These are phyloP conservation scores for Acanthurus tractus DNA, from an alignment of 2,797 vertebrate species.

Conservation along the genomic window DNA sequence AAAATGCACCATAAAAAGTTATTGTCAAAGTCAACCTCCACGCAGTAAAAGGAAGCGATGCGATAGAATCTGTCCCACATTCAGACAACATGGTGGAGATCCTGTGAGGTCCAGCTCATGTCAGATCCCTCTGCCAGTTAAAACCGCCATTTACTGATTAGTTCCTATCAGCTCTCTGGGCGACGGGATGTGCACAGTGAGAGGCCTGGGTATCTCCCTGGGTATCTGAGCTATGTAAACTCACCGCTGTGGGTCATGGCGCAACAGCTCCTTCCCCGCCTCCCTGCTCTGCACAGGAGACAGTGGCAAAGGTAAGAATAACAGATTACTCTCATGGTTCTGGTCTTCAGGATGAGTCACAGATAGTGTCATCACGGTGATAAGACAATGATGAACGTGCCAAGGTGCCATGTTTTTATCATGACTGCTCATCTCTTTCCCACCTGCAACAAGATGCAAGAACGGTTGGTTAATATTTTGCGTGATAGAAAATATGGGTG, in stretches of 20 bases:
- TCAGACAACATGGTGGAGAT: slow-evolving; percentile 63
- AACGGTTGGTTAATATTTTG: slow-evolving; percentile 29
- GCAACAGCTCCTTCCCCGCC: slow-evolving; percentile 42
- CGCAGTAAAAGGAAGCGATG: slow-evolving; percentile 38
- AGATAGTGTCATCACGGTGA: slow-evolving; percentile 53
- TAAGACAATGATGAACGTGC: slow-evolving; percentile 43
- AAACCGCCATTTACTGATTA: slow-evolving; percentile 78
- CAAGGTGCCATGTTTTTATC: slow-evolving; percentile 51
- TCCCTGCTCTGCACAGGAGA: slow-evolving; percentile 32
- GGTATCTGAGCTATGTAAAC: slow-evolving; percentile 87
- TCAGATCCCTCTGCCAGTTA: slow-evolving; percentile 73
- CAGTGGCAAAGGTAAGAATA: slow-evolving; percentile 40
- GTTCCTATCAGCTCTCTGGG: slow-evolving; percentile 74
- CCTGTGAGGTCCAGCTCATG: slow-evolving; percentile 81
- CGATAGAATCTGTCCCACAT: slow-evolving; percentile 75
- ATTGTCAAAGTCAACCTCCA: slow-evolving; percentile 18
- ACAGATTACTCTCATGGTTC: slow-evolving; percentile 41
- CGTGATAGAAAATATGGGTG: slow-evolving; percentile 21
- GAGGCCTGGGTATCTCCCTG: slow-evolving; percentile 69
- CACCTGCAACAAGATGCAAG: slow-evolving; percentile 34
- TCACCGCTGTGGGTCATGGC: slow-evolving; percentile 77
- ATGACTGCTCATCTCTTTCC: slow-evolving; percentile 15
- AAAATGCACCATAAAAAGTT: slow-evolving; percentile 7
- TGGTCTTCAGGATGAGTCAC: slow-evolving; percentile 45
- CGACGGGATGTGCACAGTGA: slow-evolving; percentile 62